Evolutionary conservation across 2,797 vertebrate genomes (phyloP).

Genomic region (Tauraco hartlaubi): DNA sequence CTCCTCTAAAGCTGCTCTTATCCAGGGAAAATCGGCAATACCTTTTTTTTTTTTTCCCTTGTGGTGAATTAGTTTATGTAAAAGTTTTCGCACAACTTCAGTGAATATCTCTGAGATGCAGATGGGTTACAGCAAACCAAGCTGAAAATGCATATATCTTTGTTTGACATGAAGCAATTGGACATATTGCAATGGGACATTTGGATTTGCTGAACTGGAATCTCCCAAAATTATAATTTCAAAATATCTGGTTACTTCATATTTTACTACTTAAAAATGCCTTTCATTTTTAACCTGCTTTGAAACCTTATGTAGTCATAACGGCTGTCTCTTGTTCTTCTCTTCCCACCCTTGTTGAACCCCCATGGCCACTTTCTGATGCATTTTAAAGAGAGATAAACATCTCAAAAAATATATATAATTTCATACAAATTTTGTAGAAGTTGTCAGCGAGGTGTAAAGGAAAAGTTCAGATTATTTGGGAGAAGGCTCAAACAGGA

Average conservation of each 20-base stretch:
- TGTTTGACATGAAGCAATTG: background rate
- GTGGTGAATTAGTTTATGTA: background rate
- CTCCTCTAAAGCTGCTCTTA: background rate
- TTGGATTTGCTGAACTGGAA: background rate
- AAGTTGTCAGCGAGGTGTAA: background rate
- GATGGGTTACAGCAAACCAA: background rate
- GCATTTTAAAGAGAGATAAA: background rate
- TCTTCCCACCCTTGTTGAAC: background rate
- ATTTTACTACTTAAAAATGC: background rate
- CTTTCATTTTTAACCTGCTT: background rate
- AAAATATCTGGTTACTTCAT: background rate
- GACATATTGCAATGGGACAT: background rate
- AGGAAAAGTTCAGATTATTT: background rate
- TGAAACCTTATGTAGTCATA: background rate
- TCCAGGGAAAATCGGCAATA: background rate
- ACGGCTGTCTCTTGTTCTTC: background rate
- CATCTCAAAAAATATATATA: background rate
- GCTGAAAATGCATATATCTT: background rate
- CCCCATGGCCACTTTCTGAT: background rate
- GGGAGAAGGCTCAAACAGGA: background rate
- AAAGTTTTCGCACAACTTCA: background rate
- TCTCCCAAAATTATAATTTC: background rate
- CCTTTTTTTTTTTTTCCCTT: fast-evolving
- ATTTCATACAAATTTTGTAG: background rate
- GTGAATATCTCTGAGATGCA: background rate